These are phyloP conservation scores for Acipenser oxyrinchus DNA, from an alignment of 2,797 vertebrate species.

Conservation along the genomic window DNA sequence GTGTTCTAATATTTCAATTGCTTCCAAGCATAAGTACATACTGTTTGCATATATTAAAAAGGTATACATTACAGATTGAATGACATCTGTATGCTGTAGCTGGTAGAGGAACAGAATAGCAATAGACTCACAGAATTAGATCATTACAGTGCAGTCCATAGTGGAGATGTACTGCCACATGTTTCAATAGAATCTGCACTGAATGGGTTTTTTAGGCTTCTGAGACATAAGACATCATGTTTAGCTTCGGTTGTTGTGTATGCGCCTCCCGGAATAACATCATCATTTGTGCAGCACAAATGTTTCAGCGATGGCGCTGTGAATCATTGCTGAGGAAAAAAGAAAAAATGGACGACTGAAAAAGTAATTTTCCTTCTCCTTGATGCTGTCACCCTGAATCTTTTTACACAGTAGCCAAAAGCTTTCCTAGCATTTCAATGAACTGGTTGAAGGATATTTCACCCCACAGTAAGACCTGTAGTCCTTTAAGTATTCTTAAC, in stretches of 20 bases:
- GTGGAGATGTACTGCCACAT: no score
- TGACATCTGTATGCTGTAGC: no score
- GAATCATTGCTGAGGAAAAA: constrained; percentile 4
- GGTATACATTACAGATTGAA: background rate
- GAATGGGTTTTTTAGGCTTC: no score
- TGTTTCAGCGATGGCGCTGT: background rate
- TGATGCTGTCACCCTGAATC: constrained; percentile 42
- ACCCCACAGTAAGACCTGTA: constrained; percentile 29
- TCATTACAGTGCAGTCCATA: no score
- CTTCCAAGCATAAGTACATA: background rate
- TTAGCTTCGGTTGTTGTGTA: background rate
- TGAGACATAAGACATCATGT: background rate
- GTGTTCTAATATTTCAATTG: constrained; percentile 5
- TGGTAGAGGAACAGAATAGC: no score
- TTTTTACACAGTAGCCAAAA: constrained; percentile 40
- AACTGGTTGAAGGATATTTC: constrained; percentile 35
- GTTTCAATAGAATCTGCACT: no score
- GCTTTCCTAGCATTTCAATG: constrained; percentile 35
- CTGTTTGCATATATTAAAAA: constrained; percentile 10
- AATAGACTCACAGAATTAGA: no score
- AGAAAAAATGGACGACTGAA: constrained; percentile 9
- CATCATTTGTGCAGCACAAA: constrained; percentile 5
- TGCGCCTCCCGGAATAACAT: background rate
- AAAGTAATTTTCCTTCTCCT: constrained; percentile 22
- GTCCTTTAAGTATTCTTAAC: constrained; percentile 30